Percentiles rank a stretch among this genome's conserved stretches.
These are phyloP conservation scores for Microcebus griseorufus DNA, from an alignment of 2,113 vertebrate species.

Conservation along the genomic window DNA sequence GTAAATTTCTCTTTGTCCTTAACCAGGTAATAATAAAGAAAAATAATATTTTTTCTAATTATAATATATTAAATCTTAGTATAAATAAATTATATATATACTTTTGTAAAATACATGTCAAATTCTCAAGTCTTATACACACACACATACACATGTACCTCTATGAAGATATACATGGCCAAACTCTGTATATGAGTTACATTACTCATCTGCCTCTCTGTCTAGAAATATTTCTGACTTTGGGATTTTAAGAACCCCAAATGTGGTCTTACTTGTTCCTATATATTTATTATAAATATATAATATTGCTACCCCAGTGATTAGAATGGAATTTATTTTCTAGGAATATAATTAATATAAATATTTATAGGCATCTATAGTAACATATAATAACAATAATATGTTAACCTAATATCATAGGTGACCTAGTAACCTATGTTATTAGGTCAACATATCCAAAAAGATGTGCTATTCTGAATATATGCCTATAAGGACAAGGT, in stretches of 20 bases:
- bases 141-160: too few relatives aligned
- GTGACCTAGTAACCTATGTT: too few relatives aligned
- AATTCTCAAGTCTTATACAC: background rate
- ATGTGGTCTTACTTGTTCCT: background rate
- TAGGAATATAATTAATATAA: constrained; percentile 5
- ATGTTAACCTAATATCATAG: background rate
- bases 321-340: background rate
- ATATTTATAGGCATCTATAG: background rate
- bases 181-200: background rate
- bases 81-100: background rate
- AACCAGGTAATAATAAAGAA: background rate
- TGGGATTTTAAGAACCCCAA: background rate
- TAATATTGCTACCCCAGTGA: background rate
- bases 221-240: background rate
- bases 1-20: background rate
- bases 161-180: too few relatives aligned
- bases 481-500: background rate
- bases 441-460: background rate
- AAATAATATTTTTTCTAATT: background rate
- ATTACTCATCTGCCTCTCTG: background rate
- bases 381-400: background rate
- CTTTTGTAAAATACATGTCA: background rate
- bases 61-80: background rate
- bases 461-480: background rate
- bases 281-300: background rate